Percentiles rank a stretch among this genome's conserved stretches.
These are phyloP conservation scores for Chascanopsetta lugubris DNA, from an alignment of 2,113 vertebrate species.

Conservation along the genomic window DNA sequence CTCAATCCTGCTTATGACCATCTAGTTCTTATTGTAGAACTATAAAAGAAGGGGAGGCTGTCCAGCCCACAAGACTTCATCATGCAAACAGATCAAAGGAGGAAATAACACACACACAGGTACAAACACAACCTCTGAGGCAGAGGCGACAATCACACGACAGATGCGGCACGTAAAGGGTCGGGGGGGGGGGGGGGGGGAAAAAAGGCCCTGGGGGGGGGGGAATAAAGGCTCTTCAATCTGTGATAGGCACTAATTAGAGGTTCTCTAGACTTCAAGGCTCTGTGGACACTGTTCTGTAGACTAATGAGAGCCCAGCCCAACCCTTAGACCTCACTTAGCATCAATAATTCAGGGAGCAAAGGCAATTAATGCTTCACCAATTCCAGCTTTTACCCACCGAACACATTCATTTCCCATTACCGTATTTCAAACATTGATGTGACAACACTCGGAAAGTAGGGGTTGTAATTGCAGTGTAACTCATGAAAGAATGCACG, in stretches of 20 bases:
- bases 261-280: slow-evolving; percentile 54
- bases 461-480: too few species aligned
- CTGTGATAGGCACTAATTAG: slow-evolving; percentile 67
- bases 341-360: slow-evolving; percentile 74
- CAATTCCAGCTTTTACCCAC: slow-evolving; percentile 53
- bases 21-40: background rate
- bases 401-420: slow-evolving; percentile 32
- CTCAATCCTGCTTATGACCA: background rate
- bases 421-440: slow-evolving; percentile 14
- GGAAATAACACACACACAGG: background rate
- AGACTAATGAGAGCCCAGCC: slow-evolving; percentile 72
- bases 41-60: background rate
- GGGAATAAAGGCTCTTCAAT: slow-evolving; percentile 10
- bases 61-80: background rate
- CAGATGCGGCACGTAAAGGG: too few species aligned
- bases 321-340: slow-evolving; percentile 66
- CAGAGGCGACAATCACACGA: background rate
- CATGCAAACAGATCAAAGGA: too few species aligned
- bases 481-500: too few species aligned
- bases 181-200: too few species aligned
- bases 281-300: slow-evolving; percentile 52
- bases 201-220: too few species aligned
- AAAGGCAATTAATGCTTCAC: slow-evolving; percentile 56
- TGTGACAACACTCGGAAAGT: slow-evolving; percentile 1
- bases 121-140: background rate